Evolutionary conservation across 2,888 invertebrate species (phyloP), one percentile per base, ranked within the genome.

Genomic region (Chrysomela aeneicollis): DNA sequence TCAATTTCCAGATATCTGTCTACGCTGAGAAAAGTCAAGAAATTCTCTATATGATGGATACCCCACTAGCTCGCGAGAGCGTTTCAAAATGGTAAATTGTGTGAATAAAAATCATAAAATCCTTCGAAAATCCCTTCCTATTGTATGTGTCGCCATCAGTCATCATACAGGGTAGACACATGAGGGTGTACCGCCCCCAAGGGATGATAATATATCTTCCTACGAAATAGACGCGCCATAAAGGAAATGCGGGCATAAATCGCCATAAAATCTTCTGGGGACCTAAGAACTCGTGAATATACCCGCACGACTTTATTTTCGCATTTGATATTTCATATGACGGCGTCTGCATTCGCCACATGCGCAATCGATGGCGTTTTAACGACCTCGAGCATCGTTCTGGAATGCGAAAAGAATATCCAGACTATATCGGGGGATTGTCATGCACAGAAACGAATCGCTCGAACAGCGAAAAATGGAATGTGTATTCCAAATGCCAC

Each of bases 371-470:
- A n/a, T 42, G 6, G 15, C 15, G 10, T 6, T 15, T 3, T 15
- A 42, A 42, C 42, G 42, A 42, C 42, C 12, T 42, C 42, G 4
- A 4, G 15, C 42, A 15, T 42, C 42, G 15, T 42, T 15, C 6
- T 1, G 2, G 12, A 42, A 10, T 2, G 15, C 42, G 42, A 42
- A 15, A 15, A 42, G 42, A 42, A 42, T 42, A 42, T 42, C 15
- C 15, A 15, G 42, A 15, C 15, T 42, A 15, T 15, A 15, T 42
- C 4, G 42, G n/a, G 42, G 3, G 2, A 42, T 42, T 42, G 42
- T 42, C 42, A 42, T 42, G 12, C n/a, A 42, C 42, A 42, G 42
- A 42, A 42, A 42, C 42, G 15, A 42, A 42, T 42, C n/a, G 42
- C 15, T 42, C 12, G 10, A 35, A 6, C 35, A 35, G 35, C 35